Base-by-base conservation (phyloP, 2,113 vertebrate species). In the Pedetes capensis region DNA sequence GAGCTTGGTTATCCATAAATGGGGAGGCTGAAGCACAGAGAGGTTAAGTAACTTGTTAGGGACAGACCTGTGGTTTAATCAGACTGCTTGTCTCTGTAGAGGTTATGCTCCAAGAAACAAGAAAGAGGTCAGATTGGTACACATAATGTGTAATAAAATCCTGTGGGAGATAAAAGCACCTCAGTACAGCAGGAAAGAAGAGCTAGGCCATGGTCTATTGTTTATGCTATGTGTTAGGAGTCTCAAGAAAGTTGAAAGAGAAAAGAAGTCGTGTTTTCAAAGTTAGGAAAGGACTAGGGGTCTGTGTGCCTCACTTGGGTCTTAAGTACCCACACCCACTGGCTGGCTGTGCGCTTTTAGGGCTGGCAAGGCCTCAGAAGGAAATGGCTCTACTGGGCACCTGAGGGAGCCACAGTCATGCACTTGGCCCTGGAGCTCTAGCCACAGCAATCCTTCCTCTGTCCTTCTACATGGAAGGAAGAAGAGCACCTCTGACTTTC, bases 301-400 rank as follows among this genome's bases (percentile, higher is more conserved):
- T n/a, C 63, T 17, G 8, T 37, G 47, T 63, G 10, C 17, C 25
- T 49, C 29, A 47, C 20, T 2, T 0, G 5, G n/a, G 18, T 16
- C 16, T 32, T 4, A 7, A n/a, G 20, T 9, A 72, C 34, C 34
- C 64, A 5, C 1, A 5, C 7, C 10, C 61, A 34, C 37, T 1
- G 22, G 14, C 1, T 16, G 55, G 6, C 53, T 39, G 23, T 8
- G 10, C 44, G 51, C 66, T 63, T 37, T 29, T 71, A 29, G 34
- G 44, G 17, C 18, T 69, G 55, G 22, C 39, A 79, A 47, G 8
- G 44, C 25, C 76, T 55, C 34, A 72, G 69, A 34, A 93, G 39
- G 39, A 20, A 55, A 59, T 63, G 66, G 59, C 10, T 59, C 57
- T n/a, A 34, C 11, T 55, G 23, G 8, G 6, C 37, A 37, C 8